These are phyloP conservation scores for Venturia canescens DNA, from an alignment of 1,140 invertebrate genomes.

Conservation along the genomic window DNA sequence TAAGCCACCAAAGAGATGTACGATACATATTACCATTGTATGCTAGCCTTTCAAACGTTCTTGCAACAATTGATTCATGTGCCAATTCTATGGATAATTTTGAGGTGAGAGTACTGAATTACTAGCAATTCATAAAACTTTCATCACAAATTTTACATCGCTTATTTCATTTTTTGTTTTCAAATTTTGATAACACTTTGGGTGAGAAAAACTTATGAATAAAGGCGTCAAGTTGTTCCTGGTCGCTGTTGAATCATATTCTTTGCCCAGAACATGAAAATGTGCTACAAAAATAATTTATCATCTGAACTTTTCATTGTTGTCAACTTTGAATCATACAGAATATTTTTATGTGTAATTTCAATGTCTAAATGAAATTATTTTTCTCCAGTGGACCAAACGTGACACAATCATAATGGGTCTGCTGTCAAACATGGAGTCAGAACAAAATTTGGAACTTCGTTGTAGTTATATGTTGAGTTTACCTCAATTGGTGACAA, in stretches of 20 bases:
- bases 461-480: slow-evolving; percentile 69
- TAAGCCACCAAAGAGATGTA: slow-evolving; percentile 73
- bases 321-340: too few species aligned
- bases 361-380: too few species aligned
- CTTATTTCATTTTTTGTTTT: too few species aligned
- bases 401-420: slow-evolving; percentile 67
- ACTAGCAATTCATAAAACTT: background rate
- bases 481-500: slow-evolving; percentile 67
- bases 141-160: too few species aligned
- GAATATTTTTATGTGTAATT: too few species aligned
- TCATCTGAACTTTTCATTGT: too few species aligned
- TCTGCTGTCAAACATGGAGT: slow-evolving; percentile 71
- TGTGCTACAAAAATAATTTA: too few species aligned
- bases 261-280: too few species aligned
- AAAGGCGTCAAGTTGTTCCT: too few species aligned
- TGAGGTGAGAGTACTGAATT: slow-evolving; percentile 56
- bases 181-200: too few species aligned
- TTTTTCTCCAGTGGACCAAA: slow-evolving; percentile 68
- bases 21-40: slow-evolving; percentile 70
- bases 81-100: slow-evolving; percentile 57
- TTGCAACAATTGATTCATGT: slow-evolving; percentile 64
- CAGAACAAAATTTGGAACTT: slow-evolving; percentile 66
- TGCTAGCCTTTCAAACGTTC: slow-evolving; percentile 64
- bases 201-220: too few species aligned
- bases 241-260: too few species aligned